Base-by-base conservation (phyloP, 2,888 invertebrate genomes). In the Anticlea derivata region DNA sequence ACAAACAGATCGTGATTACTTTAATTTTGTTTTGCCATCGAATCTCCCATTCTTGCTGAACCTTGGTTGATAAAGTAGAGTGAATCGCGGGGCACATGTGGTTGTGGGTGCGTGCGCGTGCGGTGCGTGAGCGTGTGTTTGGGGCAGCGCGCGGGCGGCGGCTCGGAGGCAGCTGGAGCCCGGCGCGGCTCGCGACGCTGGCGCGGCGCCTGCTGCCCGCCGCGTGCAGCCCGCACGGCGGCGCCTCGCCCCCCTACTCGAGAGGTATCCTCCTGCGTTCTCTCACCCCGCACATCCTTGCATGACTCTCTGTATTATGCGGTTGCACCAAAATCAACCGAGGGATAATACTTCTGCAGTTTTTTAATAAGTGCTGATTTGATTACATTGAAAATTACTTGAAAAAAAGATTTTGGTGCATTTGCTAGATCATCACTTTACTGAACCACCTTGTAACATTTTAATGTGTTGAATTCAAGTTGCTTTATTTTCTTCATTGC, bases 161-260 rank as follows among this genome's bases (percentile, higher is more conserved):
- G 76, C 72, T 69, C 69, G 75, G 51, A 27, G 52, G 30, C 52
- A 41, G 45, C 41, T 86, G 89, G 83, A 76, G 79, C 68, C 80
- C 83, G 78, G 82, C 84, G 83, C 80, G 86, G 77, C 86, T 91
- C 75, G 88, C 83, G 76, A 78, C 80, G 65, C 80, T 91, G 80
- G 90, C 91, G 80, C 86, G 91, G 63, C 83, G 91, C 80, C 92
- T 94, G 92, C 93, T 94, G 91, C 93, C 94, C 84, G 92, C 93
- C 91, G 93, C 93, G 89, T 94, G 94, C 93, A 92, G 92, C 83
- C 93, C 93, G 88, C 93, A 93, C 92, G 93, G 79, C 62, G 93
- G 93, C 91, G 92, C 93, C 66, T 92, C 93, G 86, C 93, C 93
- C 78, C 93, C 94, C 83, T 94, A 94, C 92, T 90, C 92, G 78